These are phyloP conservation scores for Norana najaformis DNA, from an alignment of 2,888 invertebrate species.

Conservation along the genomic window DNA sequence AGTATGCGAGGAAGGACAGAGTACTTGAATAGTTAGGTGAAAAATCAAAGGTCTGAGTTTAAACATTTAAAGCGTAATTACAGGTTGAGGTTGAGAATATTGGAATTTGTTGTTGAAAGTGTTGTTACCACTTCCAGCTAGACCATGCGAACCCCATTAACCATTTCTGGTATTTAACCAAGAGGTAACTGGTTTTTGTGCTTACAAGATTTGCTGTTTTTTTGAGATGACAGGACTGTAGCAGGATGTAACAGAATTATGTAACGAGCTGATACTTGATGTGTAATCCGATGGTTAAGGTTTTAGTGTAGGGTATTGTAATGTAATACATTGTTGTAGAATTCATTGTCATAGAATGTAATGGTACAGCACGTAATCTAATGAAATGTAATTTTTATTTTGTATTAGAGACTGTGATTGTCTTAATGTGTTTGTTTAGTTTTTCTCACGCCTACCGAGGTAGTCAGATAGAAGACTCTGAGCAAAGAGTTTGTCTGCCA, in stretches of 20 bases:
- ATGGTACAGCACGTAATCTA: too few relatives aligned
- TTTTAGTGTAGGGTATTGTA: neutral
- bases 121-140: neutral
- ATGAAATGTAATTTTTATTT: too few relatives aligned
- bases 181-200: neutral
- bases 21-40: too few relatives aligned
- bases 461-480: too few relatives aligned
- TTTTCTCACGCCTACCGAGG: neutral
- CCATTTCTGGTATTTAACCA: neutral
- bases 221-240: neutral
- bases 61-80: neutral
- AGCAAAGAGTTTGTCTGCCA: too few relatives aligned
- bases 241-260: neutral
- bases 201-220: neutral
- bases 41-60: too few relatives aligned
- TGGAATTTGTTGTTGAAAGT: neutral
- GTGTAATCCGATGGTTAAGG: neutral
- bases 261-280: neutral
- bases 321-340: neutral
- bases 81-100: neutral
- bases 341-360: neutral
- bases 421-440: neutral
- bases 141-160: neutral
- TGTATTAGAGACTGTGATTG: too few relatives aligned
- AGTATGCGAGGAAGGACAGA: too few relatives aligned